Conservation (phyloP, 2,797 vertebrate genomes). For the Oreochromis grahami region DNA sequence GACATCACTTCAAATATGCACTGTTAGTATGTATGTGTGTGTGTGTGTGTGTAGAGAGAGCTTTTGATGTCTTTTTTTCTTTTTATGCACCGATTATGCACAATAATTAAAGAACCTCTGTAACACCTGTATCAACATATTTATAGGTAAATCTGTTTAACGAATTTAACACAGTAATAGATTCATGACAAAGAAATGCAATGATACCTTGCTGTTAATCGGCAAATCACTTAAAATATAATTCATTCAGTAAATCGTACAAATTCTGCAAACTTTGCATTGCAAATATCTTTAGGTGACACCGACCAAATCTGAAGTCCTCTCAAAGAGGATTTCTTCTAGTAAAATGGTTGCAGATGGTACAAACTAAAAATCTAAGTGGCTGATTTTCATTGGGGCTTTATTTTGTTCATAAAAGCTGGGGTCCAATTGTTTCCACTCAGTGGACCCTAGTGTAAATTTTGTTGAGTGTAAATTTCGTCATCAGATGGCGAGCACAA, state of each 20-base stretch:
- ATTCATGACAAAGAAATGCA: neutral
- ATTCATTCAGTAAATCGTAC: neutral
- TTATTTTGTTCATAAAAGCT: neutral
- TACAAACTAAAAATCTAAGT: neutral
- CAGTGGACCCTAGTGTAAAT: neutral
- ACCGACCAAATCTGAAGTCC: neutral
- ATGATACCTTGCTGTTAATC: neutral
- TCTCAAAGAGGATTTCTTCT: neutral
- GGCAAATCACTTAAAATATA: neutral
- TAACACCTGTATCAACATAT: neutral
- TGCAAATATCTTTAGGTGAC: neutral
- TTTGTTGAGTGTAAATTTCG: neutral
- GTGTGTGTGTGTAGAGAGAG: neutral
- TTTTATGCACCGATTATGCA: accelerated
- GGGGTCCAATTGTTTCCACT: neutral
- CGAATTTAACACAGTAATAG: neutral
- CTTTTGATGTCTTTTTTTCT: neutral
- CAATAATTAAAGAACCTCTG: neutral
- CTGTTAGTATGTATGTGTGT: neutral
- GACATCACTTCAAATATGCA: neutral
- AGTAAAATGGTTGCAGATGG: neutral
- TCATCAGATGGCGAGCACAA: neutral
- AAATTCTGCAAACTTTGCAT: neutral
- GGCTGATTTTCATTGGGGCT: neutral
- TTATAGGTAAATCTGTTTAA: neutral